These are phyloP conservation scores for Macrosteles quadrilineatus DNA, from an alignment of 1,140 invertebrate species.

Conservation along the genomic window DNA sequence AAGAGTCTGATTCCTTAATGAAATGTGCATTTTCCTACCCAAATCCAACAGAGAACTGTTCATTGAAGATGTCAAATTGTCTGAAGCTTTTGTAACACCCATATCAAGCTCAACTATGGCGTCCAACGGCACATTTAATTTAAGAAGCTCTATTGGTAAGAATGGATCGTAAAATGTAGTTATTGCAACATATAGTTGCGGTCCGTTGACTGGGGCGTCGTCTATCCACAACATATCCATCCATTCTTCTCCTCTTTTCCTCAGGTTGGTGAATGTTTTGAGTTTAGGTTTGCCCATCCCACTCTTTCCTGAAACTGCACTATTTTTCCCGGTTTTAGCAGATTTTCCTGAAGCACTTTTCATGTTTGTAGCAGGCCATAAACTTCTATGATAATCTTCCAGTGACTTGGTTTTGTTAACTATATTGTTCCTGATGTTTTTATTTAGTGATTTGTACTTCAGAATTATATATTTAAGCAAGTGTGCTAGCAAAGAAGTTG, in stretches of 20 bases:
- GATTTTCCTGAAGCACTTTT: neutral
- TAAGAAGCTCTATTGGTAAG: conserved; percentile 51
- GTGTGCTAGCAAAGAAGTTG: neutral
- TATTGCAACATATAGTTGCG: conserved; percentile 56
- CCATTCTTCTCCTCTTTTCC: conserved; percentile 58
- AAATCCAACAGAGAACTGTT: too few relatives aligned
- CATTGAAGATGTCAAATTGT: too few relatives aligned
- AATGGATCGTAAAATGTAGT: conserved; percentile 55
- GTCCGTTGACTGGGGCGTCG: conserved; percentile 55
- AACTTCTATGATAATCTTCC: neutral
- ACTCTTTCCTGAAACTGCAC: neutral
- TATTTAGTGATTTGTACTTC: neutral
- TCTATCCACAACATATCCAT: conserved; percentile 55
- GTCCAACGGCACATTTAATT: conserved; percentile 42
- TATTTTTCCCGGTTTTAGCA: neutral
- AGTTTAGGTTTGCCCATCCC: conserved; percentile 45
- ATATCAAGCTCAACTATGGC: neutral
- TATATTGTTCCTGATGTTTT: neutral
- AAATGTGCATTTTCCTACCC: too few relatives aligned
- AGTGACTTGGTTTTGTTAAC: neutral
- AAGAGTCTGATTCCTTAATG: neutral
- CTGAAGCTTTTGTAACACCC: too few relatives aligned
- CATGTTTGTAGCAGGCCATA: neutral
- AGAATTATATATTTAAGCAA: conserved; percentile 19
- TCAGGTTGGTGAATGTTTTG: conserved; percentile 53